Evolutionary conservation across 2,888 invertebrate species (phyloP), one percentile per base, ranked within the genome.

Genomic region (Aphidius colemani): DNA sequence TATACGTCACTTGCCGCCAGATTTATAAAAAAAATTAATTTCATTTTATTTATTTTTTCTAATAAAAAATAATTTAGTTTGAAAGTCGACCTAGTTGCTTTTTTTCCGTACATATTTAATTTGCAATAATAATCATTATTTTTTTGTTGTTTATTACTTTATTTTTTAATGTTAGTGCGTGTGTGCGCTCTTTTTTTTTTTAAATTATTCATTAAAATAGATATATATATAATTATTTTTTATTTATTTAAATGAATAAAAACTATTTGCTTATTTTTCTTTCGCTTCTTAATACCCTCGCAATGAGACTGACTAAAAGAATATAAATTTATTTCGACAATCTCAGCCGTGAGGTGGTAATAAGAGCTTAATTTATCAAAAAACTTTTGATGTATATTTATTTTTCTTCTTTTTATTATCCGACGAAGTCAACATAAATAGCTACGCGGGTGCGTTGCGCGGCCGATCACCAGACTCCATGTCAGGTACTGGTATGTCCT

Each of bases 381-480:
- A 57, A 57, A 48, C 48, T 46, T 57, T 57, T 57, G 6, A 57
- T 57, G 57, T 57, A 80, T 80, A 76, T 75, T 79, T 77, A 78
- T 73, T 74, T 74, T 78, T 80, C 69, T 80, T 80, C 78, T 81
- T 79, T 82, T 78, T 81, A 80, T 77, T 80, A 72, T 74, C 78
- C 75, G 76, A 76, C 74, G 79, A 81, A 82, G 82, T 78, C 82
- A 81, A 78, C 81, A 79, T 80, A 86, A 86, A 87, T 88, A 89
- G 92, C 87, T 95, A 95, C 90, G 94, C 94, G 84, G 91, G 92
- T 86, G 92, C 93, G 85, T 88, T 95, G 85, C 92, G 92, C 85
- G 94, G 94, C 84, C 89, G 90, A 79, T 89, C 90, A 84, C 88
- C 89, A 84, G 88, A 88, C 86, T 85, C 86, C 86, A 90, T 94